phyloP scores from a whole-genome alignment of 2,888 invertebrate species.

The Ophraella communa region DNA sequence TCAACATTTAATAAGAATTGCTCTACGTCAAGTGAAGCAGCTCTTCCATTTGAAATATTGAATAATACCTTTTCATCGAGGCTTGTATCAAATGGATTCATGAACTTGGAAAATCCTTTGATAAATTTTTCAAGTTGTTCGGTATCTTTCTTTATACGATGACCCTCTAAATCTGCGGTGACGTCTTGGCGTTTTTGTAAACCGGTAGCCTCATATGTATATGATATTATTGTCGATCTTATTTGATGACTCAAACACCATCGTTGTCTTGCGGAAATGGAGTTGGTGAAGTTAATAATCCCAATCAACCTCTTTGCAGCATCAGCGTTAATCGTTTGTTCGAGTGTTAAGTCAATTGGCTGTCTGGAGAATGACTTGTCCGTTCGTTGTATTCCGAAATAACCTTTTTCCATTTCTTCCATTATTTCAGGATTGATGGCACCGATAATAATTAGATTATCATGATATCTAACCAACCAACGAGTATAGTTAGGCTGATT shows the following conservation, averaged over 20 bases:
- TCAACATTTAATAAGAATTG: slow-evolving; percentile 42
- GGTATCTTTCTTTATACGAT: slow-evolving; percentile 27
- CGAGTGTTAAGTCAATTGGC: slow-evolving; percentile 37
- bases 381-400: slow-evolving; percentile 33
- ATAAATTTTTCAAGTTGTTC: slow-evolving; percentile 28
- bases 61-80: slow-evolving; percentile 33
- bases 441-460: slow-evolving; percentile 29
- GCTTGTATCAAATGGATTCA: slow-evolving; percentile 29
- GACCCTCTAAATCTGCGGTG: slow-evolving; percentile 22
- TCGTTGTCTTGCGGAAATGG: slow-evolving; percentile 35
- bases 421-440: slow-evolving; percentile 22
- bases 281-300: slow-evolving; percentile 18
- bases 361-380: slow-evolving; percentile 31
- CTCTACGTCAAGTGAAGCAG: slow-evolving; percentile 30
- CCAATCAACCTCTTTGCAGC: slow-evolving; percentile 34
- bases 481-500: slow-evolving; percentile 34
- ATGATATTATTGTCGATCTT: slow-evolving; percentile 28
- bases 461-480: slow-evolving; percentile 38
- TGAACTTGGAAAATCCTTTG: slow-evolving; percentile 22
- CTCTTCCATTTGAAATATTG: slow-evolving; percentile 44
- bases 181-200: slow-evolving; percentile 25
- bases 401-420: slow-evolving; percentile 25
- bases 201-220: slow-evolving; percentile 20
- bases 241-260: slow-evolving; percentile 33
- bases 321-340: slow-evolving; percentile 47